Evolutionary conservation across 2,113 vertebrate genomes (phyloP).

Genomic region (Diphyllodes magnificus): DNA sequence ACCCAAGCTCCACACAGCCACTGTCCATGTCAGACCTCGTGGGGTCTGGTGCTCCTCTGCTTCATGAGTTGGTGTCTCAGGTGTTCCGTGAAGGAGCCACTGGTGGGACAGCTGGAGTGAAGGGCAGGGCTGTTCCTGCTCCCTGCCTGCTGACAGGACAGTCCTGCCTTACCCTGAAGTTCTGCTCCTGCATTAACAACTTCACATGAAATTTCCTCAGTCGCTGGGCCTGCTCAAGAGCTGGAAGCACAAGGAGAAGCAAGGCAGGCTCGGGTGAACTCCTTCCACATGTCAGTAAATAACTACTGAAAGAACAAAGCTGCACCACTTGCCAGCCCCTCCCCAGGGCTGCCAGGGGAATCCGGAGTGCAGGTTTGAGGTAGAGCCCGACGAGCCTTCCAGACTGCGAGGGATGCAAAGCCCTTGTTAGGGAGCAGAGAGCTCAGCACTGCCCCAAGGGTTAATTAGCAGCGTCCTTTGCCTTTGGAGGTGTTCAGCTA

Average conservation of each 20-base stretch:
- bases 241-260: neutral
- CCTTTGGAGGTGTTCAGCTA: neutral
- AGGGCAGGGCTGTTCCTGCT: neutral
- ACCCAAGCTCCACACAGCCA: neutral
- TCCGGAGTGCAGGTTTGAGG: neutral
- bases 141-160: neutral
- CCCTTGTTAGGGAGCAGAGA: neutral
- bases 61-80: neutral
- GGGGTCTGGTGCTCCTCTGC: neutral
- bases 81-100: rapidly evolving
- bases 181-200: neutral
- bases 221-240: rapidly evolving
- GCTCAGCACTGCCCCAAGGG: neutral
- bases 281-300: neutral
- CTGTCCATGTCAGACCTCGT: neutral
- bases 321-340: neutral
- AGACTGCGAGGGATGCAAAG: neutral
- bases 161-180: neutral
- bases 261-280: neutral
- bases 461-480: slow-evolving; percentile 36
- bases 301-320: neutral
- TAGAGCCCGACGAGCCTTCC: neutral
- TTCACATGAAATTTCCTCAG: neutral
- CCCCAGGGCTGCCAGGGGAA: neutral
- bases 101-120: neutral